A percentile compares a stretch with the other conserved stretches of the same genome.
phyloP scores from a whole-genome alignment of 2,113 vertebrate genomes.

The Caranx melampygus region DNA sequence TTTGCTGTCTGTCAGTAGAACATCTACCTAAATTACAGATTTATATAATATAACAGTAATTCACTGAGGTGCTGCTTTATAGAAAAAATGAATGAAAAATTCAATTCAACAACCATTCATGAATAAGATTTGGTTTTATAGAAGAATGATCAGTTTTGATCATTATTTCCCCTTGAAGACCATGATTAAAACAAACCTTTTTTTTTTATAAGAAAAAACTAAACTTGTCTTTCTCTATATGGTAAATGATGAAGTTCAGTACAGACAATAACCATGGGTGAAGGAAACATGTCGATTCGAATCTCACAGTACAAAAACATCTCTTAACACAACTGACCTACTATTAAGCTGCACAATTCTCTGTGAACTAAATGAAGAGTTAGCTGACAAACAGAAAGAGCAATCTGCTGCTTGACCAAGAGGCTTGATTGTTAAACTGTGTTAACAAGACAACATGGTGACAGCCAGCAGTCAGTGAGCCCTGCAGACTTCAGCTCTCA shows the following conservation, averaged over 20 bases:
- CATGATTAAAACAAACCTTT: not conserved
- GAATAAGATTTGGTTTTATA: not conserved
- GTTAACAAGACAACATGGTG: constrained; percentile 1
- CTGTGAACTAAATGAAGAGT: not conserved
- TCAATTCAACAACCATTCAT: no score
- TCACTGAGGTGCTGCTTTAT: no score
- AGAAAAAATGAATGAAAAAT: not conserved
- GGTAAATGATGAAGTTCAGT: not conserved
- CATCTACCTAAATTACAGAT: no score
- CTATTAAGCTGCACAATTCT: not conserved
- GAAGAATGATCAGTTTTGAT: not conserved
- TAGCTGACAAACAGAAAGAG: not conserved
- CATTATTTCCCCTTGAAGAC: not conserved
- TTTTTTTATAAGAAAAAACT: not conserved
- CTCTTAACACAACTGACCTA: not conserved
- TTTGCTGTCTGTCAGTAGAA: no score
- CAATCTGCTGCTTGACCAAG: constrained; percentile 8
- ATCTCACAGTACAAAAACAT: not conserved
- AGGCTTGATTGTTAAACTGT: not conserved
- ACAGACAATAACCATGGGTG: not conserved
- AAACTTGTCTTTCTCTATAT: not conserved
- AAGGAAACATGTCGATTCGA: not conserved
- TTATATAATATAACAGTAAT: no score
- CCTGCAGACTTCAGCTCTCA: constrained; percentile 17
- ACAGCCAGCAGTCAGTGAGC: constrained; percentile 9